phyloP scores from a whole-genome alignment of 1,140 invertebrate genomes.

The Calephelis virginiensis region DNA sequence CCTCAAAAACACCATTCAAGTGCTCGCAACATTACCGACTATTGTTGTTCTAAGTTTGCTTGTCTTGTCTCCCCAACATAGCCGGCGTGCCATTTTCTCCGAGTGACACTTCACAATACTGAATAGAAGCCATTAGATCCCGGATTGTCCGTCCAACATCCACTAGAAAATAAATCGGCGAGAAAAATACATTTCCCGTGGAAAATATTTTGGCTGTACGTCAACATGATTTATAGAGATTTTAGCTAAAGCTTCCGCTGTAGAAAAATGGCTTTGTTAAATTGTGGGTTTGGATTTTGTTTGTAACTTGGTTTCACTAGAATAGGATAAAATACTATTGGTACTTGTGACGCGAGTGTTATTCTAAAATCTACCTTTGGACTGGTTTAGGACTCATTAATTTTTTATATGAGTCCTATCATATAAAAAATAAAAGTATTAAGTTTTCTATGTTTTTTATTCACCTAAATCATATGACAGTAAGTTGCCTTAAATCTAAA shows the following conservation, averaged over 20 bases:
- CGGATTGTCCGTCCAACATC: constrained; percentile 19
- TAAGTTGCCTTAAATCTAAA: no score
- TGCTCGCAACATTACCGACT: constrained; percentile 23
- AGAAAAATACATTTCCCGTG: constrained; percentile 1
- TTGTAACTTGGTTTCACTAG: no score
- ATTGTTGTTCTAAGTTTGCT: constrained; percentile 32
- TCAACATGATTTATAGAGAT: constrained; percentile 12
- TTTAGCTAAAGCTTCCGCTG: constrained; percentile 2
- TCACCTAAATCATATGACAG: no score
- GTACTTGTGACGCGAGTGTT: no score
- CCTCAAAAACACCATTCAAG: constrained; percentile 29
- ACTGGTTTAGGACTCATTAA: no score
- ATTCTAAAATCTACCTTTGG: no score
- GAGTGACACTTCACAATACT: constrained; percentile 45
- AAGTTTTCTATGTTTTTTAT: no score
- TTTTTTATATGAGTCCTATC: no score
- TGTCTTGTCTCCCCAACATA: constrained; percentile 28
- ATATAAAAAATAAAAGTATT: no score
- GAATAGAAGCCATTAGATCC: constrained; percentile 53
- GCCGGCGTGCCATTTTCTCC: constrained; percentile 41
- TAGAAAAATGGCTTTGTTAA: constrained; percentile 12
- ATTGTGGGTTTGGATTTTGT: background rate
- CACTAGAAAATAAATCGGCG: constrained; percentile 20
- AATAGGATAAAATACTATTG: no score
- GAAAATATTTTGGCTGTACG: constrained; percentile 13